Evolutionary conservation across 2,797 vertebrate species (phyloP), one percentile per base, ranked within the genome.

Genomic region (Halcyon badia): DNA sequence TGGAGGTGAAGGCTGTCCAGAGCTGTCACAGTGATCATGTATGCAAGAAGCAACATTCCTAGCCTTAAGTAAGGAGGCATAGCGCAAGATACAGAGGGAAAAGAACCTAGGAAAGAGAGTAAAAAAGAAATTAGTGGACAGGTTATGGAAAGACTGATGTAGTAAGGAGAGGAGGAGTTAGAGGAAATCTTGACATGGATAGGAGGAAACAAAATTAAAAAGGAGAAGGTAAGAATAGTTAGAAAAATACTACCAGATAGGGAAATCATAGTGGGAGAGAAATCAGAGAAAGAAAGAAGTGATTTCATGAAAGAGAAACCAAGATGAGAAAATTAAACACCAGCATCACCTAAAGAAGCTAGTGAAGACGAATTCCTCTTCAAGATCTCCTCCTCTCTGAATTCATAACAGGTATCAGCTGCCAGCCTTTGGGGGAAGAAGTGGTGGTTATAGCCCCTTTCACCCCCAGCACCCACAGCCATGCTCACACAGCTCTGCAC

Each of bases 401-500:
- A 71, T 21, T 64, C 28, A 49, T 26, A 87, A 15, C 13, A 64
- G 19, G 6, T 31, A 26, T 39, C 25, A 61, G 52, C 11, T 31
- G 16, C 6, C 72, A 83, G 7, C 9, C 12, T 52, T 21, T 17
- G 1, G 31, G 42, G 22, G 19, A 37, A 94, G 26, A 57, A 39
- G 6, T 28, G 26, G 21, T 58, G 21, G 25, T 49, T 68, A 57
- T 15, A 41, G 28, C 28, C 17, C 28, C 18, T 66, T 54, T 51
- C 17, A 10, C 31, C 24, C 48, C 24, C 20, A 28, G 37, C 19
- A 54, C 12, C 18, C 49, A 9, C 10, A 65, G 52, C 17, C 62
- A 37, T 2, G 1, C 20, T 90, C 19, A 14, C 4, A 0, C 7
- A 2, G 0, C 20, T 37, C 44, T 60, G 64, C 48, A 8, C 16